Base-by-base conservation (phyloP, 2,888 invertebrate species). In the Cataglyphis livida region DNA sequence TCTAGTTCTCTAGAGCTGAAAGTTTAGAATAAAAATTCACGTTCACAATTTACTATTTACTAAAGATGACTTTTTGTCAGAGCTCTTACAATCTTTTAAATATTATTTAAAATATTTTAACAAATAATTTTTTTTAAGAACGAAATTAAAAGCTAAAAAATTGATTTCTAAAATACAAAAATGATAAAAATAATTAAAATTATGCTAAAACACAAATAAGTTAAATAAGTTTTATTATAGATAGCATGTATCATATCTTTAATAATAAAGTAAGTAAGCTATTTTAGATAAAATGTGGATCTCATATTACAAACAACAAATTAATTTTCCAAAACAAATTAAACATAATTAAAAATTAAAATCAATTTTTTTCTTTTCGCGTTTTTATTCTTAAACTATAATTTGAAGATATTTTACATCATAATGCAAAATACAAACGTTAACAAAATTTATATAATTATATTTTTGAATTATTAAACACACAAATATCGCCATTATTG, bases 321-420 rank as follows among this genome's bases (percentile, higher is more conserved):
- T 65, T 5, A 66, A 76, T 66, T 51, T 51, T 3, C 18, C 18
- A 28, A 66, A 66, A 28, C 7, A 10, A 25, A 54, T 65, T 65
- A n/a, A 10, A n/a, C n/a, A 21, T 35, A 70, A 71, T 65, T 59
- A 18, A 32, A n/a, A 28, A 61, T 70, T 70, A 44, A 59, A 32
- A 41, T 41, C 28, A 73, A 38, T 1, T 25, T n/a, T 18, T 41
- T 66, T 21, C 10, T 35, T 6, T 51, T n/a, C n/a, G 48, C 21
- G 5, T 15, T 70, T 70, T 57, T 35, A n/a, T 48, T 21, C 18
- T 62, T 48, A n/a, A 38, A 75, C 25, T 51, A 38, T 51, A 25
- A 71, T 57, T 75, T 28, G 12, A 4, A 3, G 12, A 62, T 51
- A 51, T 51, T 51, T n/a, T 51, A 35, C 7, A n/a, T 35, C 9